These are phyloP conservation scores for Phalanger gymnotis DNA, from an alignment of 2,797 vertebrate species.

Conservation along the genomic window DNA sequence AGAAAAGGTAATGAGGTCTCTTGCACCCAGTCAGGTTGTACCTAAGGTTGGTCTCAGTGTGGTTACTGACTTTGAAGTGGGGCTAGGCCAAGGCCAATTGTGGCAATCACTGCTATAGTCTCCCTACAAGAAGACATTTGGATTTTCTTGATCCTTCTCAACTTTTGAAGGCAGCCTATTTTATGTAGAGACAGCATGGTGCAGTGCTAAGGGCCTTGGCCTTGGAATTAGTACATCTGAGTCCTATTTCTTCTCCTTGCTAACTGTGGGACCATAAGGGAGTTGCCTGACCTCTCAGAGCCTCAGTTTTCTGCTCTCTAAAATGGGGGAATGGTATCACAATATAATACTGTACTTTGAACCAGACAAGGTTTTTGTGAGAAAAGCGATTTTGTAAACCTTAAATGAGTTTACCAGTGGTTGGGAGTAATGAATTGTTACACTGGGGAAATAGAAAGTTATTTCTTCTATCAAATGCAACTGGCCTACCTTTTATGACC, in stretches of 20 bases:
- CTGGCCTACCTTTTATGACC: background rate
- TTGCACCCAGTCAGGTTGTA: background rate
- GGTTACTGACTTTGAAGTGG: background rate
- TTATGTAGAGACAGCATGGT: background rate
- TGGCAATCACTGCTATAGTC: background rate
- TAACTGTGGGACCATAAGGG: background rate
- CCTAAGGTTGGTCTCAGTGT: background rate
- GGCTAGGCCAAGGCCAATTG: background rate
- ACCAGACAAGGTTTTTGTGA: background rate
- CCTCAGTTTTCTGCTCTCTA: background rate
- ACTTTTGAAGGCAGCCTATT: background rate
- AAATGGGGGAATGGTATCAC: background rate
- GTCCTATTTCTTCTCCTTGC: background rate
- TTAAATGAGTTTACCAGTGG: background rate
- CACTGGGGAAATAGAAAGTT: background rate
- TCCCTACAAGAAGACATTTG: background rate
- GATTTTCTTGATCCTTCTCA: background rate
- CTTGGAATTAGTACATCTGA: background rate
- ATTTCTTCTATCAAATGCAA: background rate
- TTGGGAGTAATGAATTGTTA: background rate
- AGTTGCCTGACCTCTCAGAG: background rate
- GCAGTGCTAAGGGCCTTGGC: background rate
- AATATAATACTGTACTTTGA: background rate
- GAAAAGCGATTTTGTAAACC: background rate
- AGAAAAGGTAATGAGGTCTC: accelerated